Base-by-base conservation (phyloP, 2,797 vertebrate species). In the Premnoplex brunnescens region DNA sequence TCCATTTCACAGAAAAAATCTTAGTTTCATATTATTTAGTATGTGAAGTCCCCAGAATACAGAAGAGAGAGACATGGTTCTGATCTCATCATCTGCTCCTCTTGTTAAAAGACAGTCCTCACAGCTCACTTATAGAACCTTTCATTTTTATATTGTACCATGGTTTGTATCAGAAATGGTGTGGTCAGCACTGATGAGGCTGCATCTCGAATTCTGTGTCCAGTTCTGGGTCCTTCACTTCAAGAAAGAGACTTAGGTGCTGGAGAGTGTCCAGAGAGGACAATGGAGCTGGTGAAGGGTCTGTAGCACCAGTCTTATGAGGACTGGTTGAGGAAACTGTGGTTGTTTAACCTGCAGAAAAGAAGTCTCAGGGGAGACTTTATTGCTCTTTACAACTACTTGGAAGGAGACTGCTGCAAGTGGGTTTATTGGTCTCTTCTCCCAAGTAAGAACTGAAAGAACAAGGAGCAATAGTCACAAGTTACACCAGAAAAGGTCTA, bases 201-300 rank as follows among this genome's bases (percentile, higher is more conserved):
- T 43, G 3, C 7, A 5, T 10, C 26, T 32, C 1, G 0, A 27
- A 36, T 43, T 49, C 58, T 64, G 22, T 44, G 37, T 44, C 63
- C 44, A 37, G 19, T 72, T 64, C 36, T 44, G 16, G 3, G 13
- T 8, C 5, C 5, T 1, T 41, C 6, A 13, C 7, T 58, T 12
- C 37, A 58, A n/a, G 13, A 21, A 23, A 58, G 59, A 9, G 22
- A 43, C 13, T 72, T 27, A 51, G 4, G 10, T 16, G 27, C 19
- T 72, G 27, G 9, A 56, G 10, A 0, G 0, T n/a, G 32, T 36
- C 32, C 27, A 63, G 51, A 36, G 12, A 37, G 14, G 12, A 10
- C 15, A 58, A 16, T 6, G 9, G 15, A 51, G 7, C 32, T 58
- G 23, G 6, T 17, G 24, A 51, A 51, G 23, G 8, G 9, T 43